phyloP scores from a whole-genome alignment of 1,140 invertebrate species.

The Pentalonia nigronervosa region DNA sequence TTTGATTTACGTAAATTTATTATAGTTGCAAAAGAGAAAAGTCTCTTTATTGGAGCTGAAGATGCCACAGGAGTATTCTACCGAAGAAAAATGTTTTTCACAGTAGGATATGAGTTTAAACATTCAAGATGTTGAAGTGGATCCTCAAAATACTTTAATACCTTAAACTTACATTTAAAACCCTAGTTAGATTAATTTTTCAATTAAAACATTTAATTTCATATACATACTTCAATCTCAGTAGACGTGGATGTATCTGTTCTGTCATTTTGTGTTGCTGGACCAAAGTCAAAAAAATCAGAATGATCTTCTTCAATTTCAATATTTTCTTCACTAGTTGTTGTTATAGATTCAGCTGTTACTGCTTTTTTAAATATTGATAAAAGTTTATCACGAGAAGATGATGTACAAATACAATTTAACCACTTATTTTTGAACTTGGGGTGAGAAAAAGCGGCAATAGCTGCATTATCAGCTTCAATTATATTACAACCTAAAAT shows the following conservation, averaged over 20 bases:
- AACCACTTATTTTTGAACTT: slow-evolving; percentile 26
- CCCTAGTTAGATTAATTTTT: slow-evolving; percentile 5
- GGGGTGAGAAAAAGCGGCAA: slow-evolving; percentile 16
- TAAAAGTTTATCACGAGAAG: slow-evolving; percentile 16
- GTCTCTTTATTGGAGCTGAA: no score
- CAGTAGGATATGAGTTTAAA: no score
- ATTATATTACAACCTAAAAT: slow-evolving; percentile 19
- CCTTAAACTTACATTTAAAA: slow-evolving; percentile 22
- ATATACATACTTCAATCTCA: slow-evolving; percentile 33
- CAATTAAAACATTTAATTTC: slow-evolving; percentile 20
- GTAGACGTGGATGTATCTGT: slow-evolving; percentile 7
- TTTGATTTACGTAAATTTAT: no score
- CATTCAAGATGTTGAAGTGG: no score
- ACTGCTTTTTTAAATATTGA: slow-evolving; percentile 24
- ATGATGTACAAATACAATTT: slow-evolving; percentile 30
- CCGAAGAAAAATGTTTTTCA: no score
- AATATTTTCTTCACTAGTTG: slow-evolving; percentile 14
- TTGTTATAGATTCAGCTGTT: slow-evolving; percentile 15
- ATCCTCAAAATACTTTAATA: slow-evolving; percentile 23
- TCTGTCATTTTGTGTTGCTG: slow-evolving; percentile 2
- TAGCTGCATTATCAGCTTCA: slow-evolving; percentile 2
- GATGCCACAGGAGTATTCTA: no score
- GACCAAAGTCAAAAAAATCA: slow-evolving; percentile 15
- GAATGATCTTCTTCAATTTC: slow-evolving; percentile 26
- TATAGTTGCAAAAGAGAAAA: no score